Base-by-base conservation (phyloP, 1,140 invertebrate genomes). In the Uloborus diversus region DNA sequence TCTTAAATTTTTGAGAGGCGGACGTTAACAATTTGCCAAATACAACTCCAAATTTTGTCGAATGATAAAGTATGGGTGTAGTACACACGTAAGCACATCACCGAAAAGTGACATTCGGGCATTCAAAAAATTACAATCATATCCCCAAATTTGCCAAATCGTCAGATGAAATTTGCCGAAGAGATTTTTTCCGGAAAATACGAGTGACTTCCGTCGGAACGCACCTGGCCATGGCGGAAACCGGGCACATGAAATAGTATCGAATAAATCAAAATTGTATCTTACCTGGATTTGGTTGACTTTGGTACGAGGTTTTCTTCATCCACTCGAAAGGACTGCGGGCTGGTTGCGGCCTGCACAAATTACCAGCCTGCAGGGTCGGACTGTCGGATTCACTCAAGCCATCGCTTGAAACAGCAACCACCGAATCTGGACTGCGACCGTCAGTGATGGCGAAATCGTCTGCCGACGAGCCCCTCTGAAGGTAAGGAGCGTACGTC, bases 271-370 rank as follows among this genome's bases (percentile, higher is more conserved):
- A 13, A 23, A 1, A 0, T 57, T 57, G 14, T 57, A 57, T 25
- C 64, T 79, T 53, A 94, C 94, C 93, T 86, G 93, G 92, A 87
- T 92, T 93, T 0, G 92, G 92, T 84, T 94, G 92, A 57, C 87
- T 91, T 84, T 94, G 93, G 85, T 95, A 73, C 11, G 92, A 91
- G 0, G 92, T 91, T 85, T 94, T 94, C 85, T 93, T 95, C 91
- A 96, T 95, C 94, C 94, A 96, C 81, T 94, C 94, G 85, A 91
- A 95, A 0, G 94, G 94, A 65, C 92, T 93, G 17, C 92, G 88
- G 17, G 90, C 90, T 2, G 91, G 90, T 7, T 90, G 88, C 17
- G 93, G 92, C 84, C 90, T 86, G 23, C 69, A 28, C 5, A 80
- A 35, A 35, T 51, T 49, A 14, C 13, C 17, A 13, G 25, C 20